Percentiles rank a stretch among this genome's conserved stretches.
phyloP scores from a whole-genome alignment of 2,888 invertebrate genomes.

The Lepidochrysops patricia region DNA sequence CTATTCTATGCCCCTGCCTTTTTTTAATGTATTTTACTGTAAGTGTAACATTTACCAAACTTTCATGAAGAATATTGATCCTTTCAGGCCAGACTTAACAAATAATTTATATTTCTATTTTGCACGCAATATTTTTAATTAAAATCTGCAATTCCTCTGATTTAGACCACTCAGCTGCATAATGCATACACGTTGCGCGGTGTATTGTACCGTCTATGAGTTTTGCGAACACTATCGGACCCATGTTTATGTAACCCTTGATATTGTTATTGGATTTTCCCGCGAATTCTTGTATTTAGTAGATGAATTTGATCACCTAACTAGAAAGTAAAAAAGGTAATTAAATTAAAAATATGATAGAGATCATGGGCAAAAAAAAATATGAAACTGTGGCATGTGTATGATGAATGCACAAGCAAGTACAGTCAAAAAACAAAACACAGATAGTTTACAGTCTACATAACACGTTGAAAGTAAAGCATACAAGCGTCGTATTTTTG shows the following conservation, averaged over 20 bases:
- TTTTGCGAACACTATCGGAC: background rate
- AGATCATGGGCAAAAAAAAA: too few species aligned
- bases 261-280: background rate
- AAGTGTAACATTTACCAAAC: too few species aligned
- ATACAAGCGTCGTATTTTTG: background rate
- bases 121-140: background rate
- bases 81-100: too few species aligned
- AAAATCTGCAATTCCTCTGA: slow-evolving; percentile 7
- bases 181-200: slow-evolving; percentile 29
- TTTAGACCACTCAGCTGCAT: slow-evolving; percentile 26
- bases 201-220: slow-evolving; percentile 1
- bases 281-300: background rate
- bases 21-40: too few species aligned
- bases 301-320: background rate
- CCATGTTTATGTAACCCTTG: background rate
- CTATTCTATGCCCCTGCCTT: too few species aligned
- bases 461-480: too few species aligned
- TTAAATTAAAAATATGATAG: too few species aligned
- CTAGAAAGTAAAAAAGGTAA: too few species aligned
- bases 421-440: background rate
- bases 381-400: background rate
- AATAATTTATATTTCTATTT: too few species aligned
- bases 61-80: too few species aligned
- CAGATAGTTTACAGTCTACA: background rate
- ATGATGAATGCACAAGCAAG: background rate